phyloP scores from a whole-genome alignment of 2,797 vertebrate species.

The Tokudaia tokunoshimensis region DNA sequence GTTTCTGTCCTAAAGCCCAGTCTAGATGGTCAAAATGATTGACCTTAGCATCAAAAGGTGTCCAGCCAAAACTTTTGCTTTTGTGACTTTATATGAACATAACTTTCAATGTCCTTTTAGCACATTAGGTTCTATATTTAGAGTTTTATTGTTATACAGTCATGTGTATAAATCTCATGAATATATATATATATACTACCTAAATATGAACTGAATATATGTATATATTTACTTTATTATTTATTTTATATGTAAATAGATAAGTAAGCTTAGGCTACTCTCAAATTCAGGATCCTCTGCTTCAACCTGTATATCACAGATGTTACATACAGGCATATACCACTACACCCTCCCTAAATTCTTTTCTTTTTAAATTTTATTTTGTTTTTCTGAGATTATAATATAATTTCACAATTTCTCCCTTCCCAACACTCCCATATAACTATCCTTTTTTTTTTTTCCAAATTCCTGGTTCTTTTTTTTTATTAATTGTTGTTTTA shows the following conservation, averaged over 20 bases:
- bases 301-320: not conserved
- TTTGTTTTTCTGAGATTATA: not conserved
- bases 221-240: not conserved
- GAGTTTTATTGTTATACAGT: too few species aligned
- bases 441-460: not conserved
- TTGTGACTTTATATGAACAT: not conserved
- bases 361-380: not conserved
- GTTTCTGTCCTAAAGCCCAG: not conserved
- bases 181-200: too few species aligned
- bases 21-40: not conserved
- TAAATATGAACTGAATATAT: not conserved
- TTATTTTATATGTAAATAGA: not conserved
- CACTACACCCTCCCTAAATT: not conserved
- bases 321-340: not conserved
- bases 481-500: not conserved
- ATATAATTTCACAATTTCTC: not conserved
- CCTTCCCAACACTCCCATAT: not conserved
- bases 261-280: not conserved
- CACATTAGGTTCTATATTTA: too few species aligned
- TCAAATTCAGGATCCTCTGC: not conserved
- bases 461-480: not conserved
- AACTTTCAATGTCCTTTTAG: too few species aligned
- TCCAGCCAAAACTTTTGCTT: conserved; percentile 3
- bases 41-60: not conserved
- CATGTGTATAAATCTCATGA: too few species aligned